A percentile compares a stretch with the other conserved stretches of the same genome.
These are phyloP conservation scores for Pomacea canaliculata DNA, from an alignment of 2,888 invertebrate genomes.

Conservation along the genomic window DNA sequence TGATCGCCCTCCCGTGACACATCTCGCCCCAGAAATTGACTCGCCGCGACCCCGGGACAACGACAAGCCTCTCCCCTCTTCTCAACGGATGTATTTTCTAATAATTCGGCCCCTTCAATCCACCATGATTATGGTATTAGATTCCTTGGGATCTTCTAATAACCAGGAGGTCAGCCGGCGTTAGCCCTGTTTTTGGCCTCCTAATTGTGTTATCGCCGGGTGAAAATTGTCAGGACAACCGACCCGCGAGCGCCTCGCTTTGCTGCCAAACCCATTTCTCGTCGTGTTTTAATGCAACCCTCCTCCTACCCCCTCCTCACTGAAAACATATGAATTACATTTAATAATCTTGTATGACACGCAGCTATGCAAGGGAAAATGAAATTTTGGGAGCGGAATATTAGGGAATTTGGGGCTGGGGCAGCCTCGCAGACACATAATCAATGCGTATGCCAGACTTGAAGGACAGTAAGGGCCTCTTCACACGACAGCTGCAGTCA, in stretches of 20 bases:
- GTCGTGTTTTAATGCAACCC: slow-evolving; percentile 25
- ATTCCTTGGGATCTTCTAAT: slow-evolving; percentile 26
- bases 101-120: slow-evolving; percentile 27
- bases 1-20: slow-evolving; percentile 21
- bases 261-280: slow-evolving; percentile 35
- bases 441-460: slow-evolving; percentile 15
- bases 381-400: slow-evolving; percentile 36
- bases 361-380: slow-evolving; percentile 34
- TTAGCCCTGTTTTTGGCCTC: slow-evolving; percentile 34
- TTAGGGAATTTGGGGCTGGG: slow-evolving; percentile 24
- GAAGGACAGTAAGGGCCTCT: neutral
- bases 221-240: slow-evolving; percentile 28
- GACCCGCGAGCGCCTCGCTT: slow-evolving; percentile 13
- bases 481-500: slow-evolving; percentile 1
- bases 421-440: slow-evolving; percentile 19
- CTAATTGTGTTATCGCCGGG: slow-evolving; percentile 34
- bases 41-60: slow-evolving; percentile 6
- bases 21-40: slow-evolving; percentile 21
- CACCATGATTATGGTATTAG: slow-evolving; percentile 31
- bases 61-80: neutral
- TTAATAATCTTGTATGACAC: slow-evolving; percentile 45
- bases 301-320: slow-evolving; percentile 10
- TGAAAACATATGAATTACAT: slow-evolving; percentile 45
- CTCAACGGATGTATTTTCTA: slow-evolving; percentile 19
- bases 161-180: slow-evolving; percentile 26